Evolutionary conservation across 2,888 invertebrate species (phyloP).

Genomic region (Caenorhabditis doughertyi): DNA sequence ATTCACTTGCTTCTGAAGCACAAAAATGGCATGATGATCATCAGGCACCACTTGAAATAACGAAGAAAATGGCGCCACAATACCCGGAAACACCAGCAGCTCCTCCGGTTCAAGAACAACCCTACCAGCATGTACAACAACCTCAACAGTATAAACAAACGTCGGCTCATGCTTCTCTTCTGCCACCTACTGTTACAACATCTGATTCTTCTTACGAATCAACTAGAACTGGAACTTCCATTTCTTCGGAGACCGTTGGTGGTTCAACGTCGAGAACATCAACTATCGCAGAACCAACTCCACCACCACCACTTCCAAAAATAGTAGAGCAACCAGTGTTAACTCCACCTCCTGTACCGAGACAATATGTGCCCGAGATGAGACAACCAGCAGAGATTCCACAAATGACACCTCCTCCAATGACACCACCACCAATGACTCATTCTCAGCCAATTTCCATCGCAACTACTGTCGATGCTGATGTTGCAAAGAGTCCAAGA

Average conservation of each 20-base stretch:
- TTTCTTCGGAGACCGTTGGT: conserved; percentile 2
- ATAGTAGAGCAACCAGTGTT: background rate
- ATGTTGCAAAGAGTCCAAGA: conserved; percentile 45
- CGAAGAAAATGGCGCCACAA: conserved; percentile 11
- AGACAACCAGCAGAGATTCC: too few relatives aligned
- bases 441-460: conserved; percentile 25
- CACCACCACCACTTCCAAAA: conserved; percentile 2
- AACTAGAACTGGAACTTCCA: background rate
- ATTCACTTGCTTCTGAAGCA: conserved; percentile 60
- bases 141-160: background rate
- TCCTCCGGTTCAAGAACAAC: conserved; percentile 1
- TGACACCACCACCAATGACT: background rate
- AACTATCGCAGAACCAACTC: background rate
- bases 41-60: conserved; percentile 70
- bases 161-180: background rate
- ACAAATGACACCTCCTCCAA: conserved; percentile 20
- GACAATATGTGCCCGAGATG: too few relatives aligned
- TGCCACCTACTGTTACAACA: background rate
- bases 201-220: conserved; percentile 12
- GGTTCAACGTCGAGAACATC: conserved; percentile 4
- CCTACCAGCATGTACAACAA: background rate
- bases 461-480: conserved; percentile 6
- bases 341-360: background rate
- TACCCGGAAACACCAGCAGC: conserved; percentile 27
- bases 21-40: conserved; percentile 71